These are phyloP conservation scores for honey bee (Apis mellifera) DNA, from an alignment of 1,140 invertebrate genomes.

Conservation along the genomic window DNA sequence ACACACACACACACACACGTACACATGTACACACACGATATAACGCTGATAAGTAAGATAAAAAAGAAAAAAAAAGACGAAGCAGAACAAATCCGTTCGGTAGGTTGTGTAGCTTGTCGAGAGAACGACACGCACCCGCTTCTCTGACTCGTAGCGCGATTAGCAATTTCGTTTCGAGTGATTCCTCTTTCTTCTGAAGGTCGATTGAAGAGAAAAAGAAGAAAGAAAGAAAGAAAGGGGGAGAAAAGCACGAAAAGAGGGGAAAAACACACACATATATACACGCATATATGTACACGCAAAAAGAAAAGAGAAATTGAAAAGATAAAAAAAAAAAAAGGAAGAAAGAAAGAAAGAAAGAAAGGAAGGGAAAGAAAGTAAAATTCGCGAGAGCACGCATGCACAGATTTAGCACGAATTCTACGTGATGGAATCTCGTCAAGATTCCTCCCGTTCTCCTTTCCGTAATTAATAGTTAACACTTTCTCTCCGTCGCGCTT, in stretches of 20 bases:
- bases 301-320: neutral
- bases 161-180: slow-evolving; percentile 32
- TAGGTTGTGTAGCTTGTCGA: slow-evolving; percentile 46
- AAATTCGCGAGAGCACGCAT: neutral
- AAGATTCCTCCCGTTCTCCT: neutral
- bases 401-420: slow-evolving; percentile 41
- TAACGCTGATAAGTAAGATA: slow-evolving; percentile 72
- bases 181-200: slow-evolving; percentile 43
- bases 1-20: neutral
- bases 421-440: neutral
- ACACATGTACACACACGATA: neutral
- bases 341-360: neutral
- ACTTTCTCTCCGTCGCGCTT: slow-evolving; percentile 11
- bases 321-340: neutral
- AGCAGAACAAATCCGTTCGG: slow-evolving; percentile 14
- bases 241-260: neutral
- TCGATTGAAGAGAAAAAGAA: neutral
- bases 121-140: slow-evolving; percentile 28
- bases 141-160: slow-evolving; percentile 31
- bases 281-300: neutral
- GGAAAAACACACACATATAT: neutral
- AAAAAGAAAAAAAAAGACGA: slow-evolving; percentile 3
- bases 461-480: neutral
- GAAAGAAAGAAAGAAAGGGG: neutral
- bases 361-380: neutral